phyloP scores from a whole-genome alignment of 2,888 invertebrate genomes.

The Amblyteles armatorius region DNA sequence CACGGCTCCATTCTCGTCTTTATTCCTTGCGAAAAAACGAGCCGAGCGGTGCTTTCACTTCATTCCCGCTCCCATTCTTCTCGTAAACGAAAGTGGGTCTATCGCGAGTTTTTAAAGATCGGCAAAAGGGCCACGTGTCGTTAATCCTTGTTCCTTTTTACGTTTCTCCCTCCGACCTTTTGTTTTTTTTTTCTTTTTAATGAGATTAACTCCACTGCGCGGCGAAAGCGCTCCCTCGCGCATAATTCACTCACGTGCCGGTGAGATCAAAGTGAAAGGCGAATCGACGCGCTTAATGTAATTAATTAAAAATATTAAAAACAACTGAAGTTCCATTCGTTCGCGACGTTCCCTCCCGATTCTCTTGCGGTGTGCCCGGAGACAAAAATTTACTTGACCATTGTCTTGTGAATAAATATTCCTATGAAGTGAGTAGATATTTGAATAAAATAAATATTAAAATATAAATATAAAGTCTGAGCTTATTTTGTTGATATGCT shows the following conservation, averaged over 20 bases:
- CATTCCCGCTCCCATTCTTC: conserved; percentile 20
- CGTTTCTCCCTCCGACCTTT: neutral
- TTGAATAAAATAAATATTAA: no score
- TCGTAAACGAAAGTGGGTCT: conserved; percentile 45
- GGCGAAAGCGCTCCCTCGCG: neutral
- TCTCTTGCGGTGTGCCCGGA: neutral
- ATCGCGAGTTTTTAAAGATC: conserved; percentile 53
- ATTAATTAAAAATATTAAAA: neutral
- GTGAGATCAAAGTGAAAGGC: neutral
- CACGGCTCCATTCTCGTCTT: conserved; percentile 3
- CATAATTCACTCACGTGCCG: neutral
- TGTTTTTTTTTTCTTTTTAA: neutral
- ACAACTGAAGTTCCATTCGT: neutral
- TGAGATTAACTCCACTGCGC: neutral
- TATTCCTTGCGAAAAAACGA: conserved; percentile 16
- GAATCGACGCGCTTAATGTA: neutral
- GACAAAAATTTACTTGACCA: no score
- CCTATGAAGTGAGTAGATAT: no score
- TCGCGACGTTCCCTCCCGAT: neutral
- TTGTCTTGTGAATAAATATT: no score
- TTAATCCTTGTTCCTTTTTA: conserved; percentile 9
- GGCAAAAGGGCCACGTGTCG: conserved; percentile 27
- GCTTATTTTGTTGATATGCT: neutral
- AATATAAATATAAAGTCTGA: no score
- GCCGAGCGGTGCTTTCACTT: conserved; percentile 1